A percentile compares a stretch with the other conserved stretches of the same genome.
Evolutionary conservation across 2,797 vertebrate species (phyloP).

Genomic region (Hoplostethus atlanticus): DNA sequence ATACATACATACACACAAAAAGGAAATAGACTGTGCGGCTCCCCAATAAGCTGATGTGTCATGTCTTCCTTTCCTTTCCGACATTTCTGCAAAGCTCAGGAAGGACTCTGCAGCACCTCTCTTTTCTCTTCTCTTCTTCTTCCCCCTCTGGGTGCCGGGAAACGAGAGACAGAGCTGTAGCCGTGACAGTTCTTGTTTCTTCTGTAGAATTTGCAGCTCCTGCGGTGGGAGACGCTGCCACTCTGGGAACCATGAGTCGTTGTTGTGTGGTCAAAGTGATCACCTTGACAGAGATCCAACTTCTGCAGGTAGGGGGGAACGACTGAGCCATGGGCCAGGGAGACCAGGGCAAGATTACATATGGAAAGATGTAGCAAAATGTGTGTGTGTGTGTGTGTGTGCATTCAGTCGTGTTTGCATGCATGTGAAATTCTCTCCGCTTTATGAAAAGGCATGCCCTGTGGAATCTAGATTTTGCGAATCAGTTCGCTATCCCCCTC

Average conservation of each 20-base stretch:
- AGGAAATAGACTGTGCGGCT: conserved; percentile 76
- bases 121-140: conserved; percentile 52
- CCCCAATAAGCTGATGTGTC: conserved; percentile 88
- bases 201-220: conserved; percentile 54
- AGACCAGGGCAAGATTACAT: not conserved
- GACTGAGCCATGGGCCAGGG: not conserved
- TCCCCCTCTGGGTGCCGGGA: conserved; percentile 22
- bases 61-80: conserved; percentile 86
- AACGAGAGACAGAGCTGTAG: conserved; percentile 59
- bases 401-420: conserved; percentile 43
- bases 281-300: conserved; percentile 86
- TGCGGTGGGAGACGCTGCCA: conserved; percentile 52
- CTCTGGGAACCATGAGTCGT: conserved; percentile 77
- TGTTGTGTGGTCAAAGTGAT: conserved; percentile 86
- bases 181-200: conserved; percentile 59
- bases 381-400: conserved; percentile 9
- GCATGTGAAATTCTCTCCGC: not conserved
- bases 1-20: conserved; percentile 47
- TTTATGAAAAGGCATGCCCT: conserved; percentile 22
- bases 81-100: conserved; percentile 78
- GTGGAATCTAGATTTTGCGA: conserved; percentile 54
- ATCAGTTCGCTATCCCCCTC: conserved; percentile 47
- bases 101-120: conserved; percentile 61
- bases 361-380: conserved; percentile 25
- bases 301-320: conserved; percentile 79